A percentile compares a stretch with the other conserved stretches of the same genome.
Conservation (phyloP, 2,113 vertebrate species). For the Pseudopodoces humilis region DNA sequence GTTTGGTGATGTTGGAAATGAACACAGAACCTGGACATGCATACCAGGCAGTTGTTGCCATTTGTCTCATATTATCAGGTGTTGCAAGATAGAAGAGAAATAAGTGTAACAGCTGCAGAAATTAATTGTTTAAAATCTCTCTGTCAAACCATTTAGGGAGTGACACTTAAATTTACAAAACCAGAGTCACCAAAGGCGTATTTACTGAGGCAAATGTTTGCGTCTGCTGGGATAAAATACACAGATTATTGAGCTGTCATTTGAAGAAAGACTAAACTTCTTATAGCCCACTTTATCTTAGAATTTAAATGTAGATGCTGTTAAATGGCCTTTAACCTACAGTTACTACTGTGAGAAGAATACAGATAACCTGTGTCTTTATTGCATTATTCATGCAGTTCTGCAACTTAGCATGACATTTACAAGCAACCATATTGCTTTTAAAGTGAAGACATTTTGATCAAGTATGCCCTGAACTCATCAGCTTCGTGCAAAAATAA, state of each 20-base stretch:
- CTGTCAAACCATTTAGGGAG: not conserved
- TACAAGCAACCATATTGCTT: not conserved
- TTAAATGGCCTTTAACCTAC: not conserved
- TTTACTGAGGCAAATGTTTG: not conserved
- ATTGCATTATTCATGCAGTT: not conserved
- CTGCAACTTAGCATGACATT: not conserved
- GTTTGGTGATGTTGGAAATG: not conserved
- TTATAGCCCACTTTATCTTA: not conserved
- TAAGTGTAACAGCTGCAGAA: not conserved
- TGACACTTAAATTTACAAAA: not conserved
- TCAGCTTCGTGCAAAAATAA: not conserved
- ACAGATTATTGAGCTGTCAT: not conserved
- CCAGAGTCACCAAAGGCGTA: not conserved
- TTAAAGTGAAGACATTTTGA: not conserved
- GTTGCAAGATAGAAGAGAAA: not conserved
- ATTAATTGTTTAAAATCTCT: not conserved
- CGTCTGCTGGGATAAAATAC: not conserved
- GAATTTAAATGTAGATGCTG: constrained; percentile 1
- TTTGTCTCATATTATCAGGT: not conserved
- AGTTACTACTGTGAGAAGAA: not conserved
- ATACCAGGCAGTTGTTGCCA: not conserved
- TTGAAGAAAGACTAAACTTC: not conserved
- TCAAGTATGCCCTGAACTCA: not conserved
- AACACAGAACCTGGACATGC: not conserved
- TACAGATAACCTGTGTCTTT: not conserved